Evolutionary conservation across 1,140 invertebrate species (phyloP).

Genomic region (Zaprionus ghesquierei): DNA sequence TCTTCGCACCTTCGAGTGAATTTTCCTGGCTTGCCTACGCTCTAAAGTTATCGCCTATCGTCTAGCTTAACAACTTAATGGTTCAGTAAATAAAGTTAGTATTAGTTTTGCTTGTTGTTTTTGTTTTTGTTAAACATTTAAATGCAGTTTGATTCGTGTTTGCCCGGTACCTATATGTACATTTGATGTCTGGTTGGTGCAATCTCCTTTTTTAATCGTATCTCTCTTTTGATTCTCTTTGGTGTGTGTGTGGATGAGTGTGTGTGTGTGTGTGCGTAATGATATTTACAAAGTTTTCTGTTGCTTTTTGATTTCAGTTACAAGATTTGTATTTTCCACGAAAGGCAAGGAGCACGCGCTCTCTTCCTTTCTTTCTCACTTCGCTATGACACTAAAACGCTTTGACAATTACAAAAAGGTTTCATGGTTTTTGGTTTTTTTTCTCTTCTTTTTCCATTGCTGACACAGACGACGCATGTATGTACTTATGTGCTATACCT

Average conservation of each 20-base stretch:
- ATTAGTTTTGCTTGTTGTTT: background rate
- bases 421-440: background rate
- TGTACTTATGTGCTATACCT: conserved; percentile 50
- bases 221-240: conserved; percentile 31
- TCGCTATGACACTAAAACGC: conserved; percentile 32
- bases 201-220: background rate
- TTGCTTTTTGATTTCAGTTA: conserved; percentile 71
- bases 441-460: background rate
- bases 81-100: conserved; percentile 67
- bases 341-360: background rate
- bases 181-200: conserved; percentile 54
- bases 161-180: conserved; percentile 65
- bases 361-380: conserved; percentile 5
- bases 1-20: conserved; percentile 46
- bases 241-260: conserved; percentile 6
- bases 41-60: conserved; percentile 29
- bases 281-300: conserved; percentile 55
- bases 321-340: conserved; percentile 54
- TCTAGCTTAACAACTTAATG: conserved; percentile 48
- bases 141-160: conserved; percentile 76
- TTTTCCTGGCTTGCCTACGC: background rate
- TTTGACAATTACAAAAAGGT: conserved; percentile 47
- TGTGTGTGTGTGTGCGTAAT: conserved; percentile 16
- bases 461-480: conserved; percentile 8
- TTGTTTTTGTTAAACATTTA: conserved; percentile 58